Base-by-base conservation (phyloP, 2,113 vertebrate genomes). In the Oncorhynchus clarkii region DNA sequence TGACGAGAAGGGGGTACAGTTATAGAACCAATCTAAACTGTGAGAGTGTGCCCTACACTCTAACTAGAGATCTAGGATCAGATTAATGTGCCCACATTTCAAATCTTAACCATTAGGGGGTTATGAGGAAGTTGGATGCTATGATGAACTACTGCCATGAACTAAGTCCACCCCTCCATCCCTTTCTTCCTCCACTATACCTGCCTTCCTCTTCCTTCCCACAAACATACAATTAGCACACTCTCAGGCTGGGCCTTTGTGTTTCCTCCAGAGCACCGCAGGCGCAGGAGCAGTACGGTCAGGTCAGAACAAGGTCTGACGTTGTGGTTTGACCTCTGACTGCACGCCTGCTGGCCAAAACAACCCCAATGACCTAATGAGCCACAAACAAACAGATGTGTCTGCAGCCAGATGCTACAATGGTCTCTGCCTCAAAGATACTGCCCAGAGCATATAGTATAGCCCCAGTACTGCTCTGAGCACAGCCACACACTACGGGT, bases 191-290 rank as follows among this genome's bases (percentile, higher is more conserved):
- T n/a, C 66, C 69, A 70, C 85, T 22, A 45, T 1, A 78, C 72
- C 75, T 65, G 34, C 31, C 81, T 80, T 79, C 78, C 82, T 85
- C 81, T 80, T 67, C 70, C 67, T 3, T 29, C 74, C 83, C 90
- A 82, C 88, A 90, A 81, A 24, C 88, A 4, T 90, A 72, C 82
- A 87, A 88, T 92, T 87, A 84, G 78, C 88, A 86, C 91, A 85
- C 89, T 78, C 80, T 83, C 84, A 73, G 80, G 79, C 84, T 75
- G n/a, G 70, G 69, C 66, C 60, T 74, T 80, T 71, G 71, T 72
- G 77, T 85, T 80, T 77, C 74, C 73, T 82, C 72, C 83, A 57
- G 77, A 78, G 84, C 82, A 84, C 90, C 88, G 1, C 85, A 87
- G 16, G 51, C 1, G 80, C 76, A 75, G 76, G 12, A 12, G 14